Percentiles rank a stretch among this genome's conserved stretches.
Evolutionary conservation across 30 jellyfish, hydroid and myxozoan genomes (phyloP).

Genomic region (Aurelia aurita): DNA sequence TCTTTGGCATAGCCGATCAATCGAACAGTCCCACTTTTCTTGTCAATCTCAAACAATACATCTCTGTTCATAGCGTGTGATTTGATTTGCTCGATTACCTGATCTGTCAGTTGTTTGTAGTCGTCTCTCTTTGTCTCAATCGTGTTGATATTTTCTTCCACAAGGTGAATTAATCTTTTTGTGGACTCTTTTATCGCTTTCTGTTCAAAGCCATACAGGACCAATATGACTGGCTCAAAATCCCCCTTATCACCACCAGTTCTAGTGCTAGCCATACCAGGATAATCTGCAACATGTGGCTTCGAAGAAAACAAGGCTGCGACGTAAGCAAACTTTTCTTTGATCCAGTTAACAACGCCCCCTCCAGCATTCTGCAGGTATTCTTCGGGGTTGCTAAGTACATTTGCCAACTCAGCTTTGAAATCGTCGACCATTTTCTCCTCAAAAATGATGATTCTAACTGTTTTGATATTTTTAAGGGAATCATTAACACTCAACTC

Average conservation of each 20-base stretch:
- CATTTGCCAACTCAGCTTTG: neutral
- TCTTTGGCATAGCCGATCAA: constrained; percentile 31
- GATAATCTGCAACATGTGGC: neutral
- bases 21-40: constrained; percentile 13
- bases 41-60: constrained; percentile 21
- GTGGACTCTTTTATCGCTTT: neutral
- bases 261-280: neutral
- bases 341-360: constrained; percentile 23
- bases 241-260: neutral
- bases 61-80: constrained; percentile 12
- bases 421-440: constrained; percentile 32
- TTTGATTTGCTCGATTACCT: neutral
- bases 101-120: neutral
- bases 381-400: constrained; percentile 15
- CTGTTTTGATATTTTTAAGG: neutral
- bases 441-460: constrained; percentile 38
- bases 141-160: constrained; percentile 24
- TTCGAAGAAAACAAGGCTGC: neutral
- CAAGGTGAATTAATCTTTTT: neutral
- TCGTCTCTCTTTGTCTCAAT: neutral
- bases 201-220: neutral
- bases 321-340: neutral
- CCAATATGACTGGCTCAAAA: neutral
- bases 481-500: constrained; percentile 6
- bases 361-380: neutral